Evolutionary conservation across 2,888 invertebrate species (phyloP).

Genomic region (Pachycephus smyrnensis): DNA sequence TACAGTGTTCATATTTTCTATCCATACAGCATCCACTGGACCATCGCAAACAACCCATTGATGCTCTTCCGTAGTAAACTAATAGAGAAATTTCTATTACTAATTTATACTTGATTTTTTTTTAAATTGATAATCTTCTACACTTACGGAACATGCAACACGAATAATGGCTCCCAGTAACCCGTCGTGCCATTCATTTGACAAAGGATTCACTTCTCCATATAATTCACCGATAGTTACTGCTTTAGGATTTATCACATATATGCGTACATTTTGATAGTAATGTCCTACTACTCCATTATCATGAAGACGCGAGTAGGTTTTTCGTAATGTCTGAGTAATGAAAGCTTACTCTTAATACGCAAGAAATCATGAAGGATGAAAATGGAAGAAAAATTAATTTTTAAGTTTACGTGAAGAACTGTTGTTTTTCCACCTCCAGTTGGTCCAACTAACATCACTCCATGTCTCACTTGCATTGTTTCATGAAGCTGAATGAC

Average conservation of each 20-base stretch:
- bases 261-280: constrained; percentile 81
- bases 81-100: constrained; percentile 1
- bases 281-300: constrained; percentile 73
- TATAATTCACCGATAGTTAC: constrained; percentile 89
- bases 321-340: constrained; percentile 76
- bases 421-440: constrained; percentile 88
- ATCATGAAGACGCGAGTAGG: constrained; percentile 76
- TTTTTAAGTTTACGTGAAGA: constrained; percentile 70
- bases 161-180: constrained; percentile 79
- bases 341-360: background rate
- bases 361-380: background rate
- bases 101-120: background rate
- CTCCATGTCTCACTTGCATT: constrained; percentile 91
- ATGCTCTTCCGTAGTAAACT: constrained; percentile 75
- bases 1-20: constrained; percentile 93
- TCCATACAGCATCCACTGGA: constrained; percentile 94
- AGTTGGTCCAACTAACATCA: constrained; percentile 92
- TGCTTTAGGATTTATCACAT: constrained; percentile 90
- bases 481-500: constrained; percentile 90
- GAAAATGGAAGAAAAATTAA: background rate
- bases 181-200: constrained; percentile 93
- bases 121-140: background rate
- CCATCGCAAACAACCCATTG: constrained; percentile 95
- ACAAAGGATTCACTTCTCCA: constrained; percentile 85
- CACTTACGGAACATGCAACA: constrained; percentile 70